phyloP scores from a whole-genome alignment of 2,797 vertebrate genomes.

The Coilia nasus region DNA sequence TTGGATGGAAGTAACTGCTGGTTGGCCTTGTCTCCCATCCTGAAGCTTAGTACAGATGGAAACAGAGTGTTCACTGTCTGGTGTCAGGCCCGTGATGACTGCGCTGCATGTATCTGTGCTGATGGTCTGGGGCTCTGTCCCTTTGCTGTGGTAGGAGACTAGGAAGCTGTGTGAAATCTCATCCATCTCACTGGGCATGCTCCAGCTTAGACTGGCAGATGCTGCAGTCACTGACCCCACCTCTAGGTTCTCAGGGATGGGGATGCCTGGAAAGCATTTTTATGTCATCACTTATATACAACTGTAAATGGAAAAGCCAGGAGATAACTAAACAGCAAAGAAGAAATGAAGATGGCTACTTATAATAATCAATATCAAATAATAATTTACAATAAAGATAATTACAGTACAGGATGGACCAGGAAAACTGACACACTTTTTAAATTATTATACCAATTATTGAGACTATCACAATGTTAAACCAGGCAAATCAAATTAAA shows the following conservation, averaged over 20 bases:
- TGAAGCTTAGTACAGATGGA: not conserved
- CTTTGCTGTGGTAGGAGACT: not conserved
- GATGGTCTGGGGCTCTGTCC: not conserved
- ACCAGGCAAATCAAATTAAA: no score
- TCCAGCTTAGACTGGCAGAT: slow-evolving; percentile 1
- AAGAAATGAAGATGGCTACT: no score
- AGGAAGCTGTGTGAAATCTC: not conserved
- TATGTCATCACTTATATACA: no score
- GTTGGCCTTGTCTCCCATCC: not conserved
- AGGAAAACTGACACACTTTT: no score
- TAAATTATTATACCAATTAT: no score
- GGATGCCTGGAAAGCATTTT: not conserved
- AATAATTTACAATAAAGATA: no score
- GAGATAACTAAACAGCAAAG: no score
- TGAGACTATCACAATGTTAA: no score
- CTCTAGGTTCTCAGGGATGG: not conserved
- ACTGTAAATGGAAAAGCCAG: not conserved
- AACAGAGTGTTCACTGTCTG: slow-evolving; percentile 7
- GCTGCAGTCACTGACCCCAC: not conserved
- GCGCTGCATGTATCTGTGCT: not conserved
- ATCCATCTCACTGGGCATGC: slow-evolving; percentile 9
- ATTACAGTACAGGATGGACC: no score
- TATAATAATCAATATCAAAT: no score
- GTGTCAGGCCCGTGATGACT: not conserved
- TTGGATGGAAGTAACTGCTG: no score